Base-by-base conservation (phyloP, 2,888 invertebrate species). In the Drosophila borborema region DNA sequence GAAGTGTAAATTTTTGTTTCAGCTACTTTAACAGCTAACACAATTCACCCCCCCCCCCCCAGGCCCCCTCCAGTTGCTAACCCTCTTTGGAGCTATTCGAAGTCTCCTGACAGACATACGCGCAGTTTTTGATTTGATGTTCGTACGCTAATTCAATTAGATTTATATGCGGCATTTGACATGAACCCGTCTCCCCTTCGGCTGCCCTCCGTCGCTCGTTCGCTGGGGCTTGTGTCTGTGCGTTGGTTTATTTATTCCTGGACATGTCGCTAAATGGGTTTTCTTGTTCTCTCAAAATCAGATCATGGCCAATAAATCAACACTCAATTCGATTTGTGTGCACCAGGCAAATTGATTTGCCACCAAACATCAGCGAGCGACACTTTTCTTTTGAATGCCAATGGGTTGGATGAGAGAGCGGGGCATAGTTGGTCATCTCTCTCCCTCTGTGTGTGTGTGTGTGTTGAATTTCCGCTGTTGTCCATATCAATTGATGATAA, bases 221-320 rank as follows among this genome's bases (percentile, higher is more conserved):
- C 54, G 56, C 54, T 62, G 36, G 45, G 23, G 43, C 40, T 51
- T 45, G 56, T 67, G 48, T 67, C 36, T 41, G 59, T 60, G 48
- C 51, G 46, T 71, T 65, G 78, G 72, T 77, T 86, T 86, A 77
- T 86, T 86, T 80, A 81, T 82, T 83, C 70, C 74, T 77, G 83
- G 77, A 81, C 86, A 82, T 83, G 70, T 71, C 82, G 86, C 75
- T 84, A 86, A 84, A 86, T 82, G 78, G 78, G 81, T 74, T 77
- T 86, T 81, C 84, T 86, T 82, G 78, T 83, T 82, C 86, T 74
- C 68, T 86, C 81, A 76, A 87, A 86, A 84, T 87, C 87, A 83
- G 82, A 83, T 87, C 87, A 83, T 79, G 81, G 85, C 76, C 82
- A 81, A 83, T 87, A 87, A 84, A 83, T 83, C 82, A 87, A 83